Base-by-base conservation (phyloP, 2,113 vertebrate genomes). In the Nerophis lumbriciformis region DNA sequence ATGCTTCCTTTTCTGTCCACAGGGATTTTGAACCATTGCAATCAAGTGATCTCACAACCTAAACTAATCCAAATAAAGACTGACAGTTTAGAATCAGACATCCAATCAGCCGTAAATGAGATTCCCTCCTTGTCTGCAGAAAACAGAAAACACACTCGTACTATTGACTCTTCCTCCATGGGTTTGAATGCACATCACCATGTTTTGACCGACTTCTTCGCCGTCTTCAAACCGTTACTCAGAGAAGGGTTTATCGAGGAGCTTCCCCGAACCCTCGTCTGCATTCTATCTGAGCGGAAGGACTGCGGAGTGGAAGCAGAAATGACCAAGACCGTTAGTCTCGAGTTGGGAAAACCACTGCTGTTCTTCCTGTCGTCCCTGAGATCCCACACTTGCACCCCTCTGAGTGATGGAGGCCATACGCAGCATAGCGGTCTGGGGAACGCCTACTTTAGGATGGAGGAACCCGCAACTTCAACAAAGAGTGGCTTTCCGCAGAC, bases 291-390 rank as follows among this genome's bases (percentile, higher is more conserved):
- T 0, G 88, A 73, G 47, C 77, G 48, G 16, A 48, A 72, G n/a
- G 80, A 89, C 69, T 91, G 89, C 58, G 88, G 85, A 8, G 69
- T 79, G 62, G 72, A 85, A 68, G 88, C 83, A 19, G 83, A 87
- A 9, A 69, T 91, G 2, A 83, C 83, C 1, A 82, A 80, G 61
- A 42, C 76, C 0, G 58, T 89, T 51, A 68, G 72, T 5, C 39
- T 71, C 49, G 80, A 83, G 65, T 48, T 87, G 1, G 82, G 56
- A 0, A 70, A 70, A 19, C 79, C 84, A 0, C 48, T 90, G 5
- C 68, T 86, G 55, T 44, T 42, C 1, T 42, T 85, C 5, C 14
- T 87, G 58, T 66, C 82, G 0, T 82, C 86, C 1, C 4, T 88
- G 44, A 85, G 72, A 51, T 74, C 82, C 5, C 79, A 83, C 61